Conservation (phyloP, 2,888 invertebrate species). For the Teleogryllus oceanicus region DNA sequence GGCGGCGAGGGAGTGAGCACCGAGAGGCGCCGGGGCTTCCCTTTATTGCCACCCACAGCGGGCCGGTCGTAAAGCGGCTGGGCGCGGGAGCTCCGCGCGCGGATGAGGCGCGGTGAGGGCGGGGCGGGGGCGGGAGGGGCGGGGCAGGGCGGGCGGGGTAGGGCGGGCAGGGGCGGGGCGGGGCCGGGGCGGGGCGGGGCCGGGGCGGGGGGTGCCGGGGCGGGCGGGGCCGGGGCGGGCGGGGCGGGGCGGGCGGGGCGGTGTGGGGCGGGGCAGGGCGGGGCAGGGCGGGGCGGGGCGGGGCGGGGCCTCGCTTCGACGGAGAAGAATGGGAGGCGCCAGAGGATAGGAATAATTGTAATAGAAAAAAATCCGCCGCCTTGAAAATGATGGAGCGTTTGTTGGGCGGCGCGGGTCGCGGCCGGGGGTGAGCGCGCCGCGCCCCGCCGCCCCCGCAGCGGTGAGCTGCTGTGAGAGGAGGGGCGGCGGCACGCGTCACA, state of each 20-base stretch:
- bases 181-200: not conserved
- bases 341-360: no score
- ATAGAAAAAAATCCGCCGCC: no score
- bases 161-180: not conserved
- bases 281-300: not conserved
- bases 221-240: not conserved
- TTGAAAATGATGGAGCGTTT: no score
- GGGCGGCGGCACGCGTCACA: not conserved
- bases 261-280: not conserved
- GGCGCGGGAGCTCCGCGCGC: not conserved
- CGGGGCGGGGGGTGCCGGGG: not conserved
- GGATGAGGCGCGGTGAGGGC: not conserved
- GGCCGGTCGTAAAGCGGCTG: slow-evolving; percentile 19
- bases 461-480: not conserved
- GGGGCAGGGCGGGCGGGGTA: no score
- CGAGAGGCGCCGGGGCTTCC: slow-evolving; percentile 21
- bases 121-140: not conserved
- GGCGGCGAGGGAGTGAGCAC: not conserved
- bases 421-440: no score
- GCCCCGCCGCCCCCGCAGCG: no score
- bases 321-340: no score
- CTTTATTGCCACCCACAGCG: slow-evolving; percentile 33
- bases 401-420: no score
- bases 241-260: not conserved
- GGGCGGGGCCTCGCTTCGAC: not conserved